Percentiles rank a stretch among this genome's conserved stretches.
These are phyloP conservation scores for Thunnus albacares DNA, from an alignment of 2,797 vertebrate species.

Conservation along the genomic window DNA sequence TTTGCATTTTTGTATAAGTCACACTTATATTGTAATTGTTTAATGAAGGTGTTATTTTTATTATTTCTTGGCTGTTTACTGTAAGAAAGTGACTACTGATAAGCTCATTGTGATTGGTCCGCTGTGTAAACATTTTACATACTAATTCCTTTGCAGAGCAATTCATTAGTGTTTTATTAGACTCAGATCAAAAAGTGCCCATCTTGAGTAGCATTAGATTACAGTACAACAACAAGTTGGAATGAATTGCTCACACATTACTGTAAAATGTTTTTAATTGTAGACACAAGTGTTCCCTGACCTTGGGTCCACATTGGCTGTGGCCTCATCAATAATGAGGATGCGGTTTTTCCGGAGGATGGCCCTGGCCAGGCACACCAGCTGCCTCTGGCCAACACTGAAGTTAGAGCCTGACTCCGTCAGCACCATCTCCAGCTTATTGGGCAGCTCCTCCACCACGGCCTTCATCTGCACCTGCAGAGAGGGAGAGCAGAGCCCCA, in stretches of 20 bases:
- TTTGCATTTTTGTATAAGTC: not conserved
- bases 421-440: conserved; percentile 92
- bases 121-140: not conserved
- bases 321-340: conserved; percentile 95
- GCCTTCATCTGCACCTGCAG: conserved; percentile 94
- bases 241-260: not conserved
- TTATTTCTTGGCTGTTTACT: conserved; percentile 1
- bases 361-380: conserved; percentile 93
- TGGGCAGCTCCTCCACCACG: conserved; percentile 92
- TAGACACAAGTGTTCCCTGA: conserved; percentile 52
- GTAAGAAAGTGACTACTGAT: not conserved
- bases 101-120: not conserved
- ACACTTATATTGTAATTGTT: not conserved
- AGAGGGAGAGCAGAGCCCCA: conserved; percentile 77
- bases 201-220: not conserved
- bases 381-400: conserved; percentile 94
- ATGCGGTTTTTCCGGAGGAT: conserved; percentile 93
- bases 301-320: conserved; percentile 93
- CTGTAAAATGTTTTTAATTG: not conserved
- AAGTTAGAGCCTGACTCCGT: conserved; percentile 95
- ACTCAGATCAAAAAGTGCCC: not conserved
- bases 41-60: not conserved
- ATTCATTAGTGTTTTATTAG: not conserved
- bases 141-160: not conserved
- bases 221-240: not conserved